These are phyloP conservation scores for Fissipunctia ypsillon DNA, from an alignment of 2,888 invertebrate species.

Conservation along the genomic window DNA sequence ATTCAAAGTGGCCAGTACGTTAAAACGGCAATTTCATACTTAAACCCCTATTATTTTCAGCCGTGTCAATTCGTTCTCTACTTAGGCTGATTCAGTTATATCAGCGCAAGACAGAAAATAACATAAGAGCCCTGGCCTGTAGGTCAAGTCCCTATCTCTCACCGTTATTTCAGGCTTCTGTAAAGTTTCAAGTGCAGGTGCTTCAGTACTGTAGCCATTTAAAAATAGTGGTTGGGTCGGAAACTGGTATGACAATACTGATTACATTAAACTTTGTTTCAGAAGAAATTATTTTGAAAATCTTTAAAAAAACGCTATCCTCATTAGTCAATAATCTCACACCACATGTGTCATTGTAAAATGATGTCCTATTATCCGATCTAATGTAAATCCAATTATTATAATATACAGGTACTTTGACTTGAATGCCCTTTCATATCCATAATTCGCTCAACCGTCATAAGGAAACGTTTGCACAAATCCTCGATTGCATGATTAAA, in stretches of 20 bases:
- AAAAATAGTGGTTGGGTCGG: background rate
- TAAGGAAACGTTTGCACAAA: slow-evolving; percentile 50
- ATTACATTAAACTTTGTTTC: background rate
- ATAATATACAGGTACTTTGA: background rate
- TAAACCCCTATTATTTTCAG: too few relatives aligned
- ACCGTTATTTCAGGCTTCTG: slow-evolving; percentile 34
- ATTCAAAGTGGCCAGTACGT: too few relatives aligned
- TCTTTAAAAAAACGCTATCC: too few relatives aligned
- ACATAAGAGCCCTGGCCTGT: slow-evolving; percentile 23
- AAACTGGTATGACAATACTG: slow-evolving; percentile 2
- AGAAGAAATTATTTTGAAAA: background rate
- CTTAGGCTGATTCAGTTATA: slow-evolving; percentile 2
- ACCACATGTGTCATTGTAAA: background rate
- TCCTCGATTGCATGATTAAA: slow-evolving; percentile 56
- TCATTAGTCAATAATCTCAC: background rate
- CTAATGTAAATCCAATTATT: background rate
- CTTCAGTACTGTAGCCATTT: slow-evolving; percentile 13
- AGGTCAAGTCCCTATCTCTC: slow-evolving; percentile 42
- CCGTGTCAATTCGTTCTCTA: background rate
- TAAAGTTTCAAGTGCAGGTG: slow-evolving; percentile 17
- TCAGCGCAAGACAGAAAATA: slow-evolving; percentile 2
- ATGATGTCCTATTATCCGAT: background rate
- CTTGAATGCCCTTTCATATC: background rate
- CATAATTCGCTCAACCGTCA: slow-evolving; percentile 36
- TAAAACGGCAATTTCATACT: too few relatives aligned